Conservation (phyloP, 2,888 invertebrate genomes). For the Choristoneura rosaceana region DNA sequence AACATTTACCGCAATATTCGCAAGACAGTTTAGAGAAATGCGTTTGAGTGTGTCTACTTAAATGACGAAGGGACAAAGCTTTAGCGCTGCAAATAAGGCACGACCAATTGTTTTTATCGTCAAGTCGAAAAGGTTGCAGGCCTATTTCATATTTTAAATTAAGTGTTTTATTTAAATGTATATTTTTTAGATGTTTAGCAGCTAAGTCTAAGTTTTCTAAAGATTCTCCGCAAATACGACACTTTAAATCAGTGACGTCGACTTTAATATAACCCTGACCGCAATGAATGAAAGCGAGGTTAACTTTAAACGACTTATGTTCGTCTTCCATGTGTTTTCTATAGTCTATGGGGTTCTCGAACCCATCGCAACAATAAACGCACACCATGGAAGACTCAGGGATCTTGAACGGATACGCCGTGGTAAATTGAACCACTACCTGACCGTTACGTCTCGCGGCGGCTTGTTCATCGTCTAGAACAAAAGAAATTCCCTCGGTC, state of each 20-base stretch:
- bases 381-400: slow-evolving; percentile 59
- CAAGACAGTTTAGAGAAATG: slow-evolving; percentile 51
- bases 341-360: slow-evolving; percentile 54
- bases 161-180: slow-evolving; percentile 39
- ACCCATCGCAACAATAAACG: slow-evolving; percentile 59
- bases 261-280: slow-evolving; percentile 54
- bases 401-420: slow-evolving; percentile 64
- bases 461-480: slow-evolving; percentile 73
- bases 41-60: slow-evolving; percentile 50
- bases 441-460: slow-evolving; percentile 70
- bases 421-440: slow-evolving; percentile 52
- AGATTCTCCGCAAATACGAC: slow-evolving; percentile 49
- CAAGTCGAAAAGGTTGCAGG: slow-evolving; percentile 44
- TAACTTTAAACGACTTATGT: slow-evolving; percentile 58
- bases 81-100: slow-evolving; percentile 45
- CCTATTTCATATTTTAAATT: slow-evolving; percentile 40
- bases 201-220: slow-evolving; percentile 37
- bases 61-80: slow-evolving; percentile 44
- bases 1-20: slow-evolving; percentile 48
- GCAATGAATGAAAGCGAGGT: slow-evolving; percentile 59
- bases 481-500: slow-evolving; percentile 54
- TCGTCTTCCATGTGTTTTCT: slow-evolving; percentile 63
- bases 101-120: slow-evolving; percentile 34
- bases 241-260: slow-evolving; percentile 66
- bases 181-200: slow-evolving; percentile 41